A percentile compares a stretch with the other conserved stretches of the same genome.
Conservation (phyloP, 2,113 vertebrate species). For the Lontra canadensis region DNA sequence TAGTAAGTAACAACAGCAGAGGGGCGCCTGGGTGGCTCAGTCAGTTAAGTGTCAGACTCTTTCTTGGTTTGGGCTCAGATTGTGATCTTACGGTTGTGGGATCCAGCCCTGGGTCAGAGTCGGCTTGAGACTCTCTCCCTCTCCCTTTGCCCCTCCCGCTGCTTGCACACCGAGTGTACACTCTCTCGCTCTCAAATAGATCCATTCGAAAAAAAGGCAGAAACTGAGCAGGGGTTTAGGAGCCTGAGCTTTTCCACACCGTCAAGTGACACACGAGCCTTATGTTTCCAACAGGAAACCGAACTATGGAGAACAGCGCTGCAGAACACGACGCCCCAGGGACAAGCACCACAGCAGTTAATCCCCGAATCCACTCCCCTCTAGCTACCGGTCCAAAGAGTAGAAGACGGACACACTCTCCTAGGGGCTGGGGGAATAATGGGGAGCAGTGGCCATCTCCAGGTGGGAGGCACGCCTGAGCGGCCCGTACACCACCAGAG, state of each 20-base stretch:
- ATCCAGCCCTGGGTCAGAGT: background rate
- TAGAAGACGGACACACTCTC: background rate
- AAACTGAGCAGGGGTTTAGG: background rate
- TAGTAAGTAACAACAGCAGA: background rate
- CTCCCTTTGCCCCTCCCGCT: background rate
- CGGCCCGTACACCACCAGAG: background rate
- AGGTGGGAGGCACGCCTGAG: accelerated
- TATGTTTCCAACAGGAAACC: background rate
- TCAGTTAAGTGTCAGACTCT: background rate
- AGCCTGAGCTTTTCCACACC: background rate
- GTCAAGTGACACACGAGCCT: background rate
- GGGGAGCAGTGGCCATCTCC: background rate
- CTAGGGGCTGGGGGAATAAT: background rate
- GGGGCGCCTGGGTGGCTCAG: too few species aligned
- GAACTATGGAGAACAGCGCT: background rate
- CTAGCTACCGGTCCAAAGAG: background rate
- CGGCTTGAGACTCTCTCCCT: background rate
- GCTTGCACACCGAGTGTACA: background rate
- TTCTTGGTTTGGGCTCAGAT: background rate
- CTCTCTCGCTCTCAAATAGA: background rate
- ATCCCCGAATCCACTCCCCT: background rate
- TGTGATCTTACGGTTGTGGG: background rate
- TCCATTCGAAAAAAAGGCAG: too few species aligned
- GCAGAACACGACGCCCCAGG: accelerated
- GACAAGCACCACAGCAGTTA: background rate